A percentile compares a stretch with the other conserved stretches of the same genome.
phyloP scores from a whole-genome alignment of 2,888 invertebrate species.

The Cordilura impudica region DNA sequence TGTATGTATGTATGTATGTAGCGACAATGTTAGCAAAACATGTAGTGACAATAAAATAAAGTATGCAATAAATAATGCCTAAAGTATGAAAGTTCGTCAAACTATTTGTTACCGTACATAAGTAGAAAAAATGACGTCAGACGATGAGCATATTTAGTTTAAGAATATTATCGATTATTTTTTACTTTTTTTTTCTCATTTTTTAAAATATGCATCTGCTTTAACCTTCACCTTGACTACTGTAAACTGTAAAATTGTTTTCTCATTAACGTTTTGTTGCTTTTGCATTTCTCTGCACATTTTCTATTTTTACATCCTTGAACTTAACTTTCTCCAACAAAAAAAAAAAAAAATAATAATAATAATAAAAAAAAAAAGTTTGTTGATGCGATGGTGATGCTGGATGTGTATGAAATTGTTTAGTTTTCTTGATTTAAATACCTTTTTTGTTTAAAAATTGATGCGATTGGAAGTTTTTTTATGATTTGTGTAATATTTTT shows the following conservation, averaged over 20 bases:
- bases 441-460: too few relatives aligned
- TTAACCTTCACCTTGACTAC: conserved; percentile 55
- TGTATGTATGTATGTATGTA: too few relatives aligned
- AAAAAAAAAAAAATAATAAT: conserved; percentile 15
- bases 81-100: too few relatives aligned
- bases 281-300: conserved; percentile 34
- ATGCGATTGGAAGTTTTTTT: too few relatives aligned
- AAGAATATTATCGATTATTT: neutral
- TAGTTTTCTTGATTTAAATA: neutral
- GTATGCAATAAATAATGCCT: too few relatives aligned
- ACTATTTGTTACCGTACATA: too few relatives aligned
- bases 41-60: too few relatives aligned
- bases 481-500: too few relatives aligned
- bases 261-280: conserved; percentile 20
- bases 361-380: neutral
- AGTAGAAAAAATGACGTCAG: neutral
- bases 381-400: neutral
- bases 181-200: neutral
- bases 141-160: neutral
- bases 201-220: conserved; percentile 14
- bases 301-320: conserved; percentile 56
- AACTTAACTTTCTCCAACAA: conserved; percentile 64
- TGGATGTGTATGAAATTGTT: neutral
- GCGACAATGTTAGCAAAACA: too few relatives aligned
- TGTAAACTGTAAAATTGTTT: conserved; percentile 8